Percentiles rank a stretch among this genome's conserved stretches.
Conservation (phyloP, 2,888 invertebrate genomes). For the Drosophila percnosoma region DNA sequence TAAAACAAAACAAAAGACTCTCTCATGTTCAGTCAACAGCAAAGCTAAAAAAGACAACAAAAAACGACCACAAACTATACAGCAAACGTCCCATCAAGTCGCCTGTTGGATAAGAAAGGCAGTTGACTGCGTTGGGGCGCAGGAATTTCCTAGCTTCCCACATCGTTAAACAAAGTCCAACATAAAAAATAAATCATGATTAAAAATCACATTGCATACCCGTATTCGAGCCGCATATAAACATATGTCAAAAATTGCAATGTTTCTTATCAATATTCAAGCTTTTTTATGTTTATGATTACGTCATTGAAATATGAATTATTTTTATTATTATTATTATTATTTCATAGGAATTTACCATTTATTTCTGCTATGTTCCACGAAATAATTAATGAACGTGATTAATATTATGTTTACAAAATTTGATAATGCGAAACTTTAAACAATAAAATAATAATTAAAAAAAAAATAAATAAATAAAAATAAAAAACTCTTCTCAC, state of each 20-base stretch:
- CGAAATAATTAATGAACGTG: neutral
- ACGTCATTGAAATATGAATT: neutral
- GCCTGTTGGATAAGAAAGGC: slow-evolving; percentile 39
- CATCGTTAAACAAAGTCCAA: slow-evolving; percentile 68
- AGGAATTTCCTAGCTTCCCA: slow-evolving; percentile 23
- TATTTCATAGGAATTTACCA: neutral
- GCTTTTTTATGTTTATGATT: neutral
- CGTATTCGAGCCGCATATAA: neutral
- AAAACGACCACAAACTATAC: slow-evolving; percentile 24
- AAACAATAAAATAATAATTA: neutral
- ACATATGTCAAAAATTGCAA: too few species aligned
- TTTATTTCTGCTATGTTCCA: neutral
- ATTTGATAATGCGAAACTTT: neutral
- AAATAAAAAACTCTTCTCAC: neutral
- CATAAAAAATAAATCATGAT: slow-evolving; percentile 56
- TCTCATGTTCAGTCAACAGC: slow-evolving; percentile 42
- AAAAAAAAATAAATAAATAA: neutral
- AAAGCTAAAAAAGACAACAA: slow-evolving; percentile 24
- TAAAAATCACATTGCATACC: slow-evolving; percentile 1
- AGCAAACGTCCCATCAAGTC: slow-evolving; percentile 23
- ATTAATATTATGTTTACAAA: neutral
- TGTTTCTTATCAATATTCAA: neutral
- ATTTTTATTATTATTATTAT: too few species aligned
- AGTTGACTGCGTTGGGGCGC: slow-evolving; percentile 32
- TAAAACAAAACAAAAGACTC: slow-evolving; percentile 63